These are phyloP conservation scores for Eunapius fragilis DNA, from an alignment of 37 sponge, comb jelly and placozoan genomes.

Conservation along the genomic window DNA sequence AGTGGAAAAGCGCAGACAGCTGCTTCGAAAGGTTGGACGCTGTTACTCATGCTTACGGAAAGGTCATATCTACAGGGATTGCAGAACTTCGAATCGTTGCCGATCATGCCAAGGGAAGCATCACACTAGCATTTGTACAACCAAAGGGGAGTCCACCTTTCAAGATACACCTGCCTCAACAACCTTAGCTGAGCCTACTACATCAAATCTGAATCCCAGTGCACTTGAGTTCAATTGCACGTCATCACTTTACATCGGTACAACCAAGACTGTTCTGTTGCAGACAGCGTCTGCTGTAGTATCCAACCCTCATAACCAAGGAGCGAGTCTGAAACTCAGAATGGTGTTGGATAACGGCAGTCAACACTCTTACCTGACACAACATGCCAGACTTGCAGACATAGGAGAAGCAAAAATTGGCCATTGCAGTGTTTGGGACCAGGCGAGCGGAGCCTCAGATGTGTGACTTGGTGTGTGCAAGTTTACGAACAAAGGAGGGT, in stretches of 20 bases:
- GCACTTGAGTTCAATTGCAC: conserved; percentile 17
- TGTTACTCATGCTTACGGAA: conserved; percentile 35
- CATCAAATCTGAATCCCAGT: conserved; percentile 19
- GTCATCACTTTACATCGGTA: neutral
- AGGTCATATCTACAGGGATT: conserved; percentile 18
- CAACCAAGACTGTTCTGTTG: conserved; percentile 10
- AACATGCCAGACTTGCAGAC: conserved; percentile 17
- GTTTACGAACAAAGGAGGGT: neutral
- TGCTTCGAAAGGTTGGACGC: conserved; percentile 32
- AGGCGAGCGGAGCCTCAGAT: conserved; percentile 15
- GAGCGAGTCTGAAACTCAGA: conserved; percentile 13
- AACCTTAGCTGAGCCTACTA: conserved; percentile 1
- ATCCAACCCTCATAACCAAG: conserved; percentile 21
- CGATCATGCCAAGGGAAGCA: conserved; percentile 19
- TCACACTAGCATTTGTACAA: conserved; percentile 45
- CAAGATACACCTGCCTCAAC: neutral
- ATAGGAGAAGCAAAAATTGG: neutral
- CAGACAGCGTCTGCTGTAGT: conserved; percentile 13
- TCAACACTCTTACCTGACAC: conserved; percentile 46
- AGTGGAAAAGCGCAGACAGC: neutral
- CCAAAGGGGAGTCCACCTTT: neutral
- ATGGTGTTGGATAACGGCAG: conserved; percentile 31
- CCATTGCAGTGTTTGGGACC: conserved; percentile 35
- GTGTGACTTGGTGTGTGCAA: conserved; percentile 18
- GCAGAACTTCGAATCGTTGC: neutral